Evolutionary conservation across 2,113 vertebrate genomes (phyloP).

Genomic region (Trematocara zebra): DNA sequence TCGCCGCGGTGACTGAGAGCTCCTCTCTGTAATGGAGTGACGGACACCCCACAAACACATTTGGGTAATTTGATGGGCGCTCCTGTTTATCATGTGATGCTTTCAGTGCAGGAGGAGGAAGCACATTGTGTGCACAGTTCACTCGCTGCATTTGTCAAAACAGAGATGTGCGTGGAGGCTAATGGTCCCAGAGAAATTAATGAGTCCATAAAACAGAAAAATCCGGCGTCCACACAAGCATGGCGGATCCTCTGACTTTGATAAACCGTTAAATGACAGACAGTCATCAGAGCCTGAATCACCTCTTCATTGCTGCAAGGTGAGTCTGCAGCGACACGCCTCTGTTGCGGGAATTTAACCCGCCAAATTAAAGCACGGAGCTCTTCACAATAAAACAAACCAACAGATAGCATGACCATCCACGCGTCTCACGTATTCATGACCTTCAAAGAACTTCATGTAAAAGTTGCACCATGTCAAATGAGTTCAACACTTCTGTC

Average conservation of each 20-base stretch:
- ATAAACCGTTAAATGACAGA: slow-evolving; percentile 86
- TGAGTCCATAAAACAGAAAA: slow-evolving; percentile 97
- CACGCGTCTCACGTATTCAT: neutral
- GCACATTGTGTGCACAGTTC: slow-evolving; percentile 89
- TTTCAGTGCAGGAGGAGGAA: slow-evolving; percentile 7
- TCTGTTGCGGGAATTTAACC: neutral
- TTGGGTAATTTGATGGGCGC: neutral
- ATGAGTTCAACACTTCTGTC: neutral
- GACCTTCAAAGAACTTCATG: neutral
- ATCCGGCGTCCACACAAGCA: slow-evolving; percentile 78
- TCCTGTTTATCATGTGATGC: slow-evolving; percentile 86
- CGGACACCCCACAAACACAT: slow-evolving; percentile 24
- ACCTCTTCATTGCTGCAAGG: neutral
- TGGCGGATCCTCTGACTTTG: slow-evolving; percentile 83
- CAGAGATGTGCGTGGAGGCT: slow-evolving; percentile 85
- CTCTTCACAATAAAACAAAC: neutral
- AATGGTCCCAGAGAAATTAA: slow-evolving; percentile 99
- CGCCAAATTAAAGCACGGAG: neutral
- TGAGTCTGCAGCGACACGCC: neutral
- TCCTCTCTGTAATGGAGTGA: slow-evolving; percentile 61
- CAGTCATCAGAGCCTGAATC: slow-evolving; percentile 65
- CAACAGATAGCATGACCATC: neutral
- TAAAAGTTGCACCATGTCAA: neutral
- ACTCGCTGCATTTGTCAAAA: slow-evolving; percentile 95
- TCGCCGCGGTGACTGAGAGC: neutral